Evolutionary conservation across 2,797 vertebrate genomes (phyloP), one percentile per base, ranked within the genome.

Genomic region (Pseudopleuronectes americanus): DNA sequence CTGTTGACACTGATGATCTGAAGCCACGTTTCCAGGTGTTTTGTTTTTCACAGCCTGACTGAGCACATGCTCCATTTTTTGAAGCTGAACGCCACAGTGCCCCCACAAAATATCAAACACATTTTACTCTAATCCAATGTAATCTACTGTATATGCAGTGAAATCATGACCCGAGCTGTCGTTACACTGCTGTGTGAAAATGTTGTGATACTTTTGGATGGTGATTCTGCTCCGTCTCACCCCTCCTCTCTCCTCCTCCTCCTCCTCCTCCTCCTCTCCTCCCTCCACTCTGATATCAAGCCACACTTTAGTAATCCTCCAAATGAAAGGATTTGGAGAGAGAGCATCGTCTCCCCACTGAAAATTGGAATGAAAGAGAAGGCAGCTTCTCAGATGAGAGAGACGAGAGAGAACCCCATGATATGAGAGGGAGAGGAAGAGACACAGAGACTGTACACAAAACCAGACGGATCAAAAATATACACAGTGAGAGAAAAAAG

Each of bases 251-350:
- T 41, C 66, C 38, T 38, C 54, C 54, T 33, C 38, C 22, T n/a
- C 58, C 55, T 26, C 56, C 38, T 38, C 54, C 54, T 33, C 38
- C 22, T 14, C 56, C 16, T 19, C 43, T 76, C 64, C 76, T 79
- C 70, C 68, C 80, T 80, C 79, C 71, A 78, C 85, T 87, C 82
- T 86, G 89, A 92, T 90, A 92, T 93, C 87, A 90, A 91, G 88
- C 80, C 85, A 91, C 89, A 90, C 84, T 93, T 92, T 91, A 89
- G 87, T 91, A 92, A 91, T 93, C 84, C 91, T 89, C 87, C 81
- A 89, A 92, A 92, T 91, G 86, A 91, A 93, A 92, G 85, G 89
- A 89, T 92, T 92, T 93, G 89, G 87, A 88, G 87, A 65, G 79
- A 85, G 90, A 88, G 89, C 79, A 81, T 88, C 87, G 66, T 92